Evolutionary conservation across 2,797 vertebrate species (phyloP).

Genomic region (Lemur catta): DNA sequence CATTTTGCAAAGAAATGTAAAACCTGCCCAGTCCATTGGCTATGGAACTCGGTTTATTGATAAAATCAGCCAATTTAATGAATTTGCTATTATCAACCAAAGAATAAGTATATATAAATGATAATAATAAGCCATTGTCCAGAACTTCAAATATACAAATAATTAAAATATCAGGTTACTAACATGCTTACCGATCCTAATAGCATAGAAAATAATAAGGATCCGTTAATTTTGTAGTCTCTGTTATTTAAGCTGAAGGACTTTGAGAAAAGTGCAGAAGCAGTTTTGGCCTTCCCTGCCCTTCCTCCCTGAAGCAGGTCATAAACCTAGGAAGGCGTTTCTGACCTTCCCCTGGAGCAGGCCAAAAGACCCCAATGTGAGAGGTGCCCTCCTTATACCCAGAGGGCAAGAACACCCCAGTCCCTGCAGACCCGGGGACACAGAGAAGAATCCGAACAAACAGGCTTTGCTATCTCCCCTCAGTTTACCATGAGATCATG

Average conservation of each 20-base stretch:
- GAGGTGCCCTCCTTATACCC: neutral
- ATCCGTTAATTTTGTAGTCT: neutral
- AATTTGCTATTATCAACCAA: neutral
- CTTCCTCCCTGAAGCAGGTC: neutral
- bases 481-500: neutral
- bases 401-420: neutral
- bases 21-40: neutral
- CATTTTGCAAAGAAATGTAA: slow-evolving; percentile 39
- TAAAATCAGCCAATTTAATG: slow-evolving; percentile 13
- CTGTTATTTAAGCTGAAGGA: neutral
- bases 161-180: neutral
- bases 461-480: neutral
- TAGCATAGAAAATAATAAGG: neutral
- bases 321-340: neutral
- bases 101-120: neutral
- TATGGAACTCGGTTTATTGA: neutral
- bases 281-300: neutral
- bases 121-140: neutral
- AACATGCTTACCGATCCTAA: neutral
- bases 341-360: neutral
- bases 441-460: neutral
- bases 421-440: neutral
- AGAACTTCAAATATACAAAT: slow-evolving; percentile 17
- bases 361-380: neutral
- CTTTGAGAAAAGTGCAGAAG: neutral